These are phyloP conservation scores for Drosophila mauritiana DNA, from an alignment of 1,140 invertebrate genomes.

Conservation along the genomic window DNA sequence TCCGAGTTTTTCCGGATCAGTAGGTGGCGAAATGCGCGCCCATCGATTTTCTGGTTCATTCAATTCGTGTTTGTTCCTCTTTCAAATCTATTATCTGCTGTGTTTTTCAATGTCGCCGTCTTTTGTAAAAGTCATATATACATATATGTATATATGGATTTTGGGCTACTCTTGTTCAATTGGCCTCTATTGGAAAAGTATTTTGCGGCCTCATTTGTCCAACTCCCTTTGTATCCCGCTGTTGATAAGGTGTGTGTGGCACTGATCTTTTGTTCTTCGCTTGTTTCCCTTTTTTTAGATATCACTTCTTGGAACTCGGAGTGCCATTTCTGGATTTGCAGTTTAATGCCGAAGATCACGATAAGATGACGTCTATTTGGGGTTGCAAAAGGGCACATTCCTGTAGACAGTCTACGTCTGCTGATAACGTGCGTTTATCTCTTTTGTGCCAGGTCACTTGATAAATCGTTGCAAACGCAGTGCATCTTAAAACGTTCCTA, in stretches of 20 bases:
- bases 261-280: constrained; percentile 17
- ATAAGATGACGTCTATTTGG: constrained; percentile 47
- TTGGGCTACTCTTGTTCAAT: constrained; percentile 49
- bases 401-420: neutral
- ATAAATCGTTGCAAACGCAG: neutral
- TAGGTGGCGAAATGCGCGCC: constrained; percentile 61
- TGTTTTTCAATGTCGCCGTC: constrained; percentile 25
- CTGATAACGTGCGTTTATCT: constrained; percentile 27
- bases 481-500: no score
- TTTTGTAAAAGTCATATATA: constrained; percentile 25
- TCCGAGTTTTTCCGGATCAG: constrained; percentile 16
- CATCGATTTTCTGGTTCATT: constrained; percentile 55
- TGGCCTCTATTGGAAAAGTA: constrained; percentile 20
- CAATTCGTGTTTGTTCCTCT: constrained; percentile 67
- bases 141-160: neutral
- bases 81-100: constrained; percentile 44
- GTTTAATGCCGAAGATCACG: constrained; percentile 24
- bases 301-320: constrained; percentile 38
- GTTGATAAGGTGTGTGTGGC: constrained; percentile 54
- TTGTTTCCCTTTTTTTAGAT: constrained; percentile 2
- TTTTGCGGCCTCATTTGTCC: constrained; percentile 61
- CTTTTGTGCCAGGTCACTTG: constrained; percentile 1
- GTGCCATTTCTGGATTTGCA: constrained; percentile 16
- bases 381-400: constrained; percentile 50
- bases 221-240: constrained; percentile 18